Evolutionary conservation across 2,113 vertebrate genomes (phyloP).

Genomic region (Lynx canadensis): DNA sequence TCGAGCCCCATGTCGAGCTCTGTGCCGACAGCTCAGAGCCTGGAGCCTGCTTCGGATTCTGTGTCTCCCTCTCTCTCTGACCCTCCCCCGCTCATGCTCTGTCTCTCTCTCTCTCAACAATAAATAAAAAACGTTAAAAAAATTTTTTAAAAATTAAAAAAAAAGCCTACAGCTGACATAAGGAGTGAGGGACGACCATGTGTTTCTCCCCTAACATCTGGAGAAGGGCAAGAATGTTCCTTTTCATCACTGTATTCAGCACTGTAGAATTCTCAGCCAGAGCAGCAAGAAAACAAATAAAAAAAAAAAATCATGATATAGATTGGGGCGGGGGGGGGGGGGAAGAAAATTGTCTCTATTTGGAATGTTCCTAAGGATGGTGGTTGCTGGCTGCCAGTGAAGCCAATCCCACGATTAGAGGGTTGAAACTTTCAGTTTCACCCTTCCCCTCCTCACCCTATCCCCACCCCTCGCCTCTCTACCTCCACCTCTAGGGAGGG

Average conservation of each 20-base stretch:
- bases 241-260: not conserved
- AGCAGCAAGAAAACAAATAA: not conserved
- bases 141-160: not conserved
- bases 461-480: rapidly evolving
- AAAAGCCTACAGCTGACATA: not conserved
- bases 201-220: too few species aligned
- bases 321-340: rapidly evolving
- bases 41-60: not conserved
- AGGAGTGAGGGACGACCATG: not conserved
- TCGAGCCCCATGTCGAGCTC: rapidly evolving
- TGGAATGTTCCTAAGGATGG: not conserved
- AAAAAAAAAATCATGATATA: not conserved
- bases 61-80: not conserved
- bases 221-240: not conserved
- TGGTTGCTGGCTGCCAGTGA: not conserved
- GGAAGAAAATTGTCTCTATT: not conserved
- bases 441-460: not conserved
- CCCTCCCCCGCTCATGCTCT: not conserved
- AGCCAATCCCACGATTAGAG: not conserved
- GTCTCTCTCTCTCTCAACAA: not conserved
- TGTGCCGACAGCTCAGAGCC: too few species aligned
- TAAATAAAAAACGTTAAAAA: not conserved
- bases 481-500: not conserved
- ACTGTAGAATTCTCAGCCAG: not conserved
- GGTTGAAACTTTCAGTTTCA: not conserved